Percentiles rank a stretch among this genome's conserved stretches.
Conservation (phyloP, 2,888 invertebrate genomes). For the Xylota sylvarum region DNA sequence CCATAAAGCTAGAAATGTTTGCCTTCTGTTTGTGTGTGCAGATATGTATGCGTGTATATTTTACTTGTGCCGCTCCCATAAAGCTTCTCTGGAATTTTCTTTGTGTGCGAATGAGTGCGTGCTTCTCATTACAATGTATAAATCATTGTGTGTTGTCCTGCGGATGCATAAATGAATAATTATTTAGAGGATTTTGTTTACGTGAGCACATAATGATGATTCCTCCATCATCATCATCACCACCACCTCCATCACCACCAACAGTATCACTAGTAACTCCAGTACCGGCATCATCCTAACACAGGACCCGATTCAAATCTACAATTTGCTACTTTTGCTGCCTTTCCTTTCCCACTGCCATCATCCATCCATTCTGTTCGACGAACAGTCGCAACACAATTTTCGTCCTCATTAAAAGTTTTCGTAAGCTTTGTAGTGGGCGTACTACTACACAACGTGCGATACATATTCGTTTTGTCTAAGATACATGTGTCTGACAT, state of each 20-base stretch:
- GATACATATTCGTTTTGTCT: constrained; percentile 41
- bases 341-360: constrained; percentile 9
- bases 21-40: constrained; percentile 20
- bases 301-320: constrained; percentile 51
- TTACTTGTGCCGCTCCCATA: constrained; percentile 55
- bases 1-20: constrained; percentile 52
- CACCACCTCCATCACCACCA: constrained; percentile 6
- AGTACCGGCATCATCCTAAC: constrained; percentile 18
- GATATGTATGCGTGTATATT: constrained; percentile 4
- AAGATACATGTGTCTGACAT: constrained; percentile 66
- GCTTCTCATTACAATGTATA: constrained; percentile 67
- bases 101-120: constrained; percentile 61
- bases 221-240: constrained; percentile 49
- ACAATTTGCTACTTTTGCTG: constrained; percentile 59
- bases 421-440: constrained; percentile 65
- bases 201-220: constrained; percentile 70
- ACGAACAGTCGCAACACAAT: constrained; percentile 45
- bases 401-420: constrained; percentile 68
- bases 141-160: constrained; percentile 71
- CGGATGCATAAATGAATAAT: constrained; percentile 71
- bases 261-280: constrained; percentile 3
- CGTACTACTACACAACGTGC: constrained; percentile 35
- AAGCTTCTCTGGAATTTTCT: constrained; percentile 48
- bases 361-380: neutral
- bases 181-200: constrained; percentile 68